phyloP scores from a whole-genome alignment of 2,888 invertebrate genomes.

The Temnothorax unifasciatus region DNA sequence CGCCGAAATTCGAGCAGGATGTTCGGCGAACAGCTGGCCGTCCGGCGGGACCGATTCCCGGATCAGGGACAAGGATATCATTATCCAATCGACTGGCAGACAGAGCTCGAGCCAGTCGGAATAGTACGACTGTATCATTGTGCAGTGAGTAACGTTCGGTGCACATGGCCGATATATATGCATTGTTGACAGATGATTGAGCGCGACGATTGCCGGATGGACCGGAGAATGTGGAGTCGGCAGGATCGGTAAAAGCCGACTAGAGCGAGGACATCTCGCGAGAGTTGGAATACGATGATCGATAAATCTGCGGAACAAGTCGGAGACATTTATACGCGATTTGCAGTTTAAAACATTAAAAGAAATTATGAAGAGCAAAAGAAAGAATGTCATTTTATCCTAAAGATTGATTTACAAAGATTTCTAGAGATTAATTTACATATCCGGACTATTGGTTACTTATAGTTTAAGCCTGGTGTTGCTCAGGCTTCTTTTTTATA shows the following conservation, averaged over 20 bases:
- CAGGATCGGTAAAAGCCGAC: slow-evolving; percentile 22
- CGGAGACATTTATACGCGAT: background rate
- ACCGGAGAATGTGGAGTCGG: slow-evolving; percentile 33
- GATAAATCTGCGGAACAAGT: background rate
- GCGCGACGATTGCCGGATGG: slow-evolving; percentile 65
- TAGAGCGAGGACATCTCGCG: background rate
- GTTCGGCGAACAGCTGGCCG: slow-evolving; percentile 33
- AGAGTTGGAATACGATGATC: background rate
- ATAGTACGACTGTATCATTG: slow-evolving; percentile 69
- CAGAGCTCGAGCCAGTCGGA: slow-evolving; percentile 19
- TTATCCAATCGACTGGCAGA: slow-evolving; percentile 71
- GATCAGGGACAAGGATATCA: slow-evolving; percentile 59
- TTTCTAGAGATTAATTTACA: too few species aligned
- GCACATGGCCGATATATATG: slow-evolving; percentile 59
- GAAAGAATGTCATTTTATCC: too few species aligned
- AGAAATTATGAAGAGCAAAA: background rate
- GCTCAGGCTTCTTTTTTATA: too few species aligned
- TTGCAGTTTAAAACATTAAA: background rate
- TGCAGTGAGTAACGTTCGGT: slow-evolving; percentile 62
- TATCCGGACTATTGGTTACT: too few species aligned
- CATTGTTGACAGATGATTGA: slow-evolving; percentile 67
- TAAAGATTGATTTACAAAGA: too few species aligned
- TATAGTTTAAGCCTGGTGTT: too few species aligned
- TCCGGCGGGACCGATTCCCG: slow-evolving; percentile 61
- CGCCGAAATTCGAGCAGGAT: slow-evolving; percentile 29